A percentile compares a stretch with the other conserved stretches of the same genome.
Conservation (phyloP, 2,113 vertebrate genomes). For the Channa maculata region DNA sequence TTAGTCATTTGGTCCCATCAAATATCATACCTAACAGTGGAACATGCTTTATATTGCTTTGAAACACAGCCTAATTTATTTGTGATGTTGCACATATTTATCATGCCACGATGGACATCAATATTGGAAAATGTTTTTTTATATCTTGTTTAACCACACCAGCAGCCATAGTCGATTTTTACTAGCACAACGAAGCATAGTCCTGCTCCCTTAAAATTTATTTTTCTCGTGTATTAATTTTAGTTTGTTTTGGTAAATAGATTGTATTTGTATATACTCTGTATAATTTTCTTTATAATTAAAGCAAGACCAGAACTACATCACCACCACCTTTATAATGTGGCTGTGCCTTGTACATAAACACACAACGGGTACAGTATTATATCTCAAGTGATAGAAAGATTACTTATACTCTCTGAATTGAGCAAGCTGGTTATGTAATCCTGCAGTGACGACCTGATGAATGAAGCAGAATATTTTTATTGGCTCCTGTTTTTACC, state of each 20-base stretch:
- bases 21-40: no score
- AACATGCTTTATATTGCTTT: background rate
- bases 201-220: background rate
- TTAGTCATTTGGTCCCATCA: no score
- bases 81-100: background rate
- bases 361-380: background rate
- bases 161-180: background rate
- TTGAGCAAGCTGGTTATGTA: slow-evolving; percentile 68
- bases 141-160: no score
- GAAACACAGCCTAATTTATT: background rate
- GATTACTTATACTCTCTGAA: slow-evolving; percentile 19
- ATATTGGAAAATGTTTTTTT: background rate
- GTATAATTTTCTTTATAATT: background rate
- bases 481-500: slow-evolving; percentile 23
- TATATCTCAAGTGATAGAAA: slow-evolving; percentile 10
- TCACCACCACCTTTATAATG: background rate
- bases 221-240: background rate
- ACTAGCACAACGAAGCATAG: background rate
- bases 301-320: background rate
- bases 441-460: slow-evolving; percentile 50
- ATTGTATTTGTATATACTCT: no score
- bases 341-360: background rate
- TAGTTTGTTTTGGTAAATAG: background rate
- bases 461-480: slow-evolving; percentile 42
- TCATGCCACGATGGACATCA: background rate